phyloP scores from a whole-genome alignment of 2,888 invertebrate species.

The Hecatera dysodea region DNA sequence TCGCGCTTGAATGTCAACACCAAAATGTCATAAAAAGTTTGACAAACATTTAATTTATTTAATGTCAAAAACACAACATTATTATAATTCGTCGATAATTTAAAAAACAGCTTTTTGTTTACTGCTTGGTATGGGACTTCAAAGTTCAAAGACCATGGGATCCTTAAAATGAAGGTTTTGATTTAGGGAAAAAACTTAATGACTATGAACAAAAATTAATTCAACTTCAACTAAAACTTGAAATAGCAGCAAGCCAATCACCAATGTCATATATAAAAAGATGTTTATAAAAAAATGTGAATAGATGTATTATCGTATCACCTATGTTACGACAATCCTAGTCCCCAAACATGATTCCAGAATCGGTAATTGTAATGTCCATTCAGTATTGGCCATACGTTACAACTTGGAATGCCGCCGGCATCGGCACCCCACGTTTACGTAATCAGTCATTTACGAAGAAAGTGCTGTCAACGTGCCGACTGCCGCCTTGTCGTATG shows the following conservation, averaged over 20 bases:
- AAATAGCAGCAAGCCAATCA: too few relatives aligned
- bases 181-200: too few relatives aligned
- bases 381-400: constrained; percentile 44
- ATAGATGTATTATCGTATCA: background rate
- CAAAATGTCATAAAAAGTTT: constrained; percentile 37
- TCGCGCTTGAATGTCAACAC: constrained; percentile 34
- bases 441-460: constrained; percentile 60
- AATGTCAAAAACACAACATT: constrained; percentile 22
- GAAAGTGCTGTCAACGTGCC: constrained; percentile 57
- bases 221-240: too few relatives aligned
- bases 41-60: constrained; percentile 41
- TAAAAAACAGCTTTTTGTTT: constrained; percentile 12
- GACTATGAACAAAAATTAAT: too few relatives aligned
- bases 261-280: too few relatives aligned
- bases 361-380: background rate
- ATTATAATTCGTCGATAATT: constrained; percentile 15
- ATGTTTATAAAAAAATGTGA: too few relatives aligned
- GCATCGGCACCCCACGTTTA: constrained; percentile 46
- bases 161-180: too few relatives aligned
- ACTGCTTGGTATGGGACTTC: background rate
- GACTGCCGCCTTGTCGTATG: constrained; percentile 13
- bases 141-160: background rate
- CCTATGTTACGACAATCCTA: background rate
- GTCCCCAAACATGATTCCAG: background rate
- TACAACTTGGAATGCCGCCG: constrained; percentile 27